phyloP scores from a whole-genome alignment of 2,888 invertebrate genomes.

The Drosophila kanekoi region DNA sequence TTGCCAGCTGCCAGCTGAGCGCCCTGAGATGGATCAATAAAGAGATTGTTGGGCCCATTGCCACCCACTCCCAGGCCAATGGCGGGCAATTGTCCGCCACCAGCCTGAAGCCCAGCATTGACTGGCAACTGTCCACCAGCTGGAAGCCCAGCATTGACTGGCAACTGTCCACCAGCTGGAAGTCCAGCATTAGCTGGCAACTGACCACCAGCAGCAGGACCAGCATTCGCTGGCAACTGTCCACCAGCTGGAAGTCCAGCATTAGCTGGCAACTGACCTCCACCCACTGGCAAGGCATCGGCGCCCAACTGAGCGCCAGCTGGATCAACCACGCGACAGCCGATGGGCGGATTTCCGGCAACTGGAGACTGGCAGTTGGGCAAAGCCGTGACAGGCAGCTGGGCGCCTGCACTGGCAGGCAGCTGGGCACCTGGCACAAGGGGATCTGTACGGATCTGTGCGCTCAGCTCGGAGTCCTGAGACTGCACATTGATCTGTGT shows the following conservation, averaged over 20 bases:
- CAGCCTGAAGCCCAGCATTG: background rate
- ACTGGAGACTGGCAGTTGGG: slow-evolving; percentile 55
- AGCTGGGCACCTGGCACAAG: slow-evolving; percentile 24
- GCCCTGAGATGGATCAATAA: slow-evolving; percentile 40
- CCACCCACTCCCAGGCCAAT: slow-evolving; percentile 1
- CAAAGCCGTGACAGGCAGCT: background rate
- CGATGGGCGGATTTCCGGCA: slow-evolving; percentile 39
- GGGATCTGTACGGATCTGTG: slow-evolving; percentile 40
- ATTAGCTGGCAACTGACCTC: slow-evolving; percentile 14
- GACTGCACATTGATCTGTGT: slow-evolving; percentile 80
- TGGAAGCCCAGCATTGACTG: background rate
- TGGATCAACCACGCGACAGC: slow-evolving; percentile 47
- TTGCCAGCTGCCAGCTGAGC: slow-evolving; percentile 41
- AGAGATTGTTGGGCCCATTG: slow-evolving; percentile 17
- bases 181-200: slow-evolving; percentile 27
- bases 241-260: slow-evolving; percentile 30
- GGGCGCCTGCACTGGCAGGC: slow-evolving; percentile 1
- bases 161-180: slow-evolving; percentile 1
- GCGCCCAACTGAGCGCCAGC: slow-evolving; percentile 31
- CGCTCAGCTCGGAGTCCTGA: slow-evolving; percentile 70
- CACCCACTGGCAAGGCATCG: slow-evolving; percentile 3
- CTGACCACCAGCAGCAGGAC: slow-evolving; percentile 44
- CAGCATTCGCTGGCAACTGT: slow-evolving; percentile 36
- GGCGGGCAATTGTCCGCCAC: slow-evolving; percentile 1
- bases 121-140: slow-evolving; percentile 1